These are phyloP conservation scores for Idris sp. DNA, from an alignment of 1,140 invertebrate species.

Conservation along the genomic window DNA sequence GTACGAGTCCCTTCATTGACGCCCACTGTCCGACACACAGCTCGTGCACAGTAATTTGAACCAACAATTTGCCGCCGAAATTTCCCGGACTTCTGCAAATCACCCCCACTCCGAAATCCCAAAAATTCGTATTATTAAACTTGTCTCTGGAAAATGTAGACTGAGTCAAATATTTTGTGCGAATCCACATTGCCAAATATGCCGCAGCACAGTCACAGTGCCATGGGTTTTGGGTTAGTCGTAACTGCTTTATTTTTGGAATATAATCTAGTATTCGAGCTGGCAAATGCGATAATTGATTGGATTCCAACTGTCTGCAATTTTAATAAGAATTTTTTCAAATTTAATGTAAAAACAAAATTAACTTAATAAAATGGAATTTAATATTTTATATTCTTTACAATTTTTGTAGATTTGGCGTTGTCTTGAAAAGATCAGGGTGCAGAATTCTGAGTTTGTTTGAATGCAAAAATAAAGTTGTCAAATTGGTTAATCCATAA, in stretches of 20 bases:
- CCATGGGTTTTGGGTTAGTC: constrained; percentile 90
- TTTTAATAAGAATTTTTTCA: too few species aligned
- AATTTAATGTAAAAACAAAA: too few species aligned
- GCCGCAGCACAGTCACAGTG: constrained; percentile 89
- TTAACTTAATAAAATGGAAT: too few species aligned
- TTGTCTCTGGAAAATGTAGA: constrained; percentile 4
- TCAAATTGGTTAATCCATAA: constrained; percentile 79
- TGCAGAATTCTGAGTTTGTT: constrained; percentile 80
- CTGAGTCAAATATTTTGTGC: constrained; percentile 65
- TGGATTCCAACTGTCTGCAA: constrained; percentile 87
- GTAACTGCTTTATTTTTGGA: constrained; percentile 83
- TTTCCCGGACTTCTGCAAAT: constrained; percentile 87
- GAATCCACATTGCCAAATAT: constrained; percentile 84
- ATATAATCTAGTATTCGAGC: constrained; percentile 84
- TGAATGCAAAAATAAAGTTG: constrained; percentile 81
- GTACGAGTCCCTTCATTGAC: constrained; percentile 86
- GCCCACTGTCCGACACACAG: constrained; percentile 91
- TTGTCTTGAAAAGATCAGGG: constrained; percentile 76
- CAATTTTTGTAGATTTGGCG: constrained; percentile 71
- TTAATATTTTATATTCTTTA: too few species aligned
- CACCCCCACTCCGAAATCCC: constrained; percentile 83
- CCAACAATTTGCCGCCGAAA: constrained; percentile 83
- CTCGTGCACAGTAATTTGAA: constrained; percentile 87
- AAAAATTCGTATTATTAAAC: constrained; percentile 54
- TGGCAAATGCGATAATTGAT: constrained; percentile 86